Percentiles rank a stretch among this genome's conserved stretches.
These are phyloP conservation scores for Tetragnatha versicolor DNA, from an alignment of 1,140 invertebrate genomes.

Conservation along the genomic window DNA sequence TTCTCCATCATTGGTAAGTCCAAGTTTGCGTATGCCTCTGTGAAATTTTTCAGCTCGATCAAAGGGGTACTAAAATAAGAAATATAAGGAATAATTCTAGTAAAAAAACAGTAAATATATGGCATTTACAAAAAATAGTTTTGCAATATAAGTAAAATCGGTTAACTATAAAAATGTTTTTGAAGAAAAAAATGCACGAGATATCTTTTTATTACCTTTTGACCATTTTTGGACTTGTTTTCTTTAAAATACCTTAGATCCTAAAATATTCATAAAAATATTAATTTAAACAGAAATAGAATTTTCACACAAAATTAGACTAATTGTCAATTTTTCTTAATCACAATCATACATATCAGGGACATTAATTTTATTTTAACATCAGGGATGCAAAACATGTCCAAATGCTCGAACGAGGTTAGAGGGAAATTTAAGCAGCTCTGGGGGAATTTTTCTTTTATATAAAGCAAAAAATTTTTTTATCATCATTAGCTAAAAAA, in stretches of 20 bases:
- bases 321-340: no score
- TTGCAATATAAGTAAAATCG: background rate
- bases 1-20: constrained; percentile 78
- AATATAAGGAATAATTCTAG: constrained; percentile 26
- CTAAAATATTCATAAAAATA: constrained; percentile 56
- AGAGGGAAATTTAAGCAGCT: no score
- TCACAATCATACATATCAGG: no score
- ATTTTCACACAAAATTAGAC: no score
- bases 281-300: no score
- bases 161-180: background rate
- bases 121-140: background rate
- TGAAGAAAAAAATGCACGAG: background rate
- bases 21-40: constrained; percentile 87
- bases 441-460: no score
- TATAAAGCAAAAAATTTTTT: no score
- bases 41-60: constrained; percentile 96
- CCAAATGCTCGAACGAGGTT: no score
- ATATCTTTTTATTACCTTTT: constrained; percentile 62
- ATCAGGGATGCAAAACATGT: no score
- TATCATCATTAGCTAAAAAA: no score
- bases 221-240: constrained; percentile 67
- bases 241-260: constrained; percentile 80
- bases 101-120: background rate
- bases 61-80: constrained; percentile 71
- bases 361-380: no score